Evolutionary conservation across 2,113 vertebrate species (phyloP).

Genomic region (Thoracochromis brauschi): DNA sequence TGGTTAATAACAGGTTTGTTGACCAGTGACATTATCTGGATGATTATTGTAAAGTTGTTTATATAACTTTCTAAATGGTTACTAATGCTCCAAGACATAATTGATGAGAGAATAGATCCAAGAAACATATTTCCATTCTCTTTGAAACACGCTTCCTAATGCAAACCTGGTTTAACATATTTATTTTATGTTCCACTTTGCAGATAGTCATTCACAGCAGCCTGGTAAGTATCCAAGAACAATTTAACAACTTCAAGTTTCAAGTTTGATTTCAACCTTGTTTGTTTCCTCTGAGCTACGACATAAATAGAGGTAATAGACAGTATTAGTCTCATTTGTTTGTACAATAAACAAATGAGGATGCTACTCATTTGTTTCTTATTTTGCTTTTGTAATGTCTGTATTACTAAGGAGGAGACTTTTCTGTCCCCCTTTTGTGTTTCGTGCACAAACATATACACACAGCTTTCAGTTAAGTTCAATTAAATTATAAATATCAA

Average conservation of each 20-base stretch:
- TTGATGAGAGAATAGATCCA: neutral
- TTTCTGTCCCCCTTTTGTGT: neutral
- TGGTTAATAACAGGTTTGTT: neutral
- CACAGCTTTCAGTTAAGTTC: neutral
- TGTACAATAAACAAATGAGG: neutral
- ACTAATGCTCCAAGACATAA: neutral
- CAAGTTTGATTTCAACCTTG: neutral
- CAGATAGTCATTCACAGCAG: neutral
- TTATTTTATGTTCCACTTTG: neutral
- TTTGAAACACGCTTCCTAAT: neutral
- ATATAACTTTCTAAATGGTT: neutral
- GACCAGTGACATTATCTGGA: neutral
- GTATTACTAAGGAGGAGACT: accelerated
- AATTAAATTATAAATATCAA: neutral
- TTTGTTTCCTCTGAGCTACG: neutral
- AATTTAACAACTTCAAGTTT: neutral
- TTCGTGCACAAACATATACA: neutral
- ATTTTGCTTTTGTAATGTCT: neutral
- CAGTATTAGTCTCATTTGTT: neutral
- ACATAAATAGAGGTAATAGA: neutral
- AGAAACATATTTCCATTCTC: neutral
- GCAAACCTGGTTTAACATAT: neutral
- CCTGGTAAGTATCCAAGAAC: neutral
- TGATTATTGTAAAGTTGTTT: neutral
- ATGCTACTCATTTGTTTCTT: neutral